Conservation (phyloP, 2,888 invertebrate species). For the Aplocera efformata region DNA sequence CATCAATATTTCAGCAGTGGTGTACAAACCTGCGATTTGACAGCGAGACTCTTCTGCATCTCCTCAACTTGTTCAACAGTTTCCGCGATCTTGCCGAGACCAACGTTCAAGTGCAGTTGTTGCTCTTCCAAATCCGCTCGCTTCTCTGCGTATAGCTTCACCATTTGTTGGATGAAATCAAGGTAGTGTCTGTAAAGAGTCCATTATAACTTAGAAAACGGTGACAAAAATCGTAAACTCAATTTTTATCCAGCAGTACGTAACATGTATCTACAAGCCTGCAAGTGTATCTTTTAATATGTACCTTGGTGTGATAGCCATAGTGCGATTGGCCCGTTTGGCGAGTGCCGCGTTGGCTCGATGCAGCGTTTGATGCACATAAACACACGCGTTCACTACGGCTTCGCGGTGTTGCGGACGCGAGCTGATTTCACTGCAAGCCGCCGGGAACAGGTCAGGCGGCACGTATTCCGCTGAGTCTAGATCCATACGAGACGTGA, state of each 20-base stretch:
- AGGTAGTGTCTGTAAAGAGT: slow-evolving; percentile 88
- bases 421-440: slow-evolving; percentile 87
- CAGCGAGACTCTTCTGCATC: slow-evolving; percentile 98
- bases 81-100: slow-evolving; percentile 98
- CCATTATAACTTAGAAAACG: not conserved
- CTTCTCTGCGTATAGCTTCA: slow-evolving; percentile 98
- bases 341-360: slow-evolving; percentile 94
- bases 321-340: slow-evolving; percentile 95
- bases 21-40: slow-evolving; percentile 89
- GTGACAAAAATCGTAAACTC: slow-evolving; percentile 89
- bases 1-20: not conserved
- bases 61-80: slow-evolving; percentile 99
- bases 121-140: slow-evolving; percentile 99
- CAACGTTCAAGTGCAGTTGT: slow-evolving; percentile 98
- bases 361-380: slow-evolving; percentile 98
- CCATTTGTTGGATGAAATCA: slow-evolving; percentile 99
- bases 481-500: slow-evolving; percentile 96
- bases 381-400: slow-evolving; percentile 99
- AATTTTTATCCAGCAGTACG: too few species aligned
- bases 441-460: slow-evolving; percentile 95
- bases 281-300: too few species aligned
- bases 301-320: slow-evolving; percentile 96
- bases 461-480: slow-evolving; percentile 92
- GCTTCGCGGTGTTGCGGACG: slow-evolving; percentile 94
- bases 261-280: too few species aligned